Evolutionary conservation across 2,113 vertebrate species (phyloP), one percentile per base, ranked within the genome.

Genomic region (Triplophysa siluroides): DNA sequence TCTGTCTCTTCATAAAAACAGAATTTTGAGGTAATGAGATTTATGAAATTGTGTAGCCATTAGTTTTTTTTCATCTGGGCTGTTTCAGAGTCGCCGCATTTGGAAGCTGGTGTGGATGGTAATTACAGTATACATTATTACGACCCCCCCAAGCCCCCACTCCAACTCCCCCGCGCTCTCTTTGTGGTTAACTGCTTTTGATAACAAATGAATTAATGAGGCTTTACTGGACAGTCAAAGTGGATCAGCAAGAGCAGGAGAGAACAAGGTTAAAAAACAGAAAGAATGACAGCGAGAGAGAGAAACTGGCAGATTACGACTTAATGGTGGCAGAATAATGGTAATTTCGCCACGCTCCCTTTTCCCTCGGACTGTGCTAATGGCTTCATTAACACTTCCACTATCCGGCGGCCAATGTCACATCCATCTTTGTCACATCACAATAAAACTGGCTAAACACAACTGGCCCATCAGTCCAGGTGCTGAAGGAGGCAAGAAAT

Each of bases 241-340:
- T 88, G 66, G 63, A 89, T 88, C 87, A 62, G 78, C 65, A 86
- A 89, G 88, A 86, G 87, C 86, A 88, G 89, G 86, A 90, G 86
- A 91, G 65, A 54, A 58, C 18, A 54, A 23, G 61, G 24, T 47
- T 50, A 64, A 65, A 50, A 76, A 33, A 47, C 3, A 73, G 33
- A 83, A 63, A 69, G 70, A 78, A 47, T n/a, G 64, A 47, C 24
- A 70, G 86, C 26, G 79, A 63, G 41, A 16, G 66, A 24, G 72
- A 92, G 90, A 94, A 93, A 92, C 91, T 92, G 90, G 91, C 87
- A 89, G 93, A 94, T 94, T 94, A 94, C 90, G 92, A 93, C 89
- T 93, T 95, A 95, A 95, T 95, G 92, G 91, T 88, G 91, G 90
- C 86, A 86, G 92, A 93, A 94, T 94, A 92, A 94, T 93, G 93